These are phyloP conservation scores for Chrysomela aeneicollis DNA, from an alignment of 2,888 invertebrate genomes.

Conservation along the genomic window DNA sequence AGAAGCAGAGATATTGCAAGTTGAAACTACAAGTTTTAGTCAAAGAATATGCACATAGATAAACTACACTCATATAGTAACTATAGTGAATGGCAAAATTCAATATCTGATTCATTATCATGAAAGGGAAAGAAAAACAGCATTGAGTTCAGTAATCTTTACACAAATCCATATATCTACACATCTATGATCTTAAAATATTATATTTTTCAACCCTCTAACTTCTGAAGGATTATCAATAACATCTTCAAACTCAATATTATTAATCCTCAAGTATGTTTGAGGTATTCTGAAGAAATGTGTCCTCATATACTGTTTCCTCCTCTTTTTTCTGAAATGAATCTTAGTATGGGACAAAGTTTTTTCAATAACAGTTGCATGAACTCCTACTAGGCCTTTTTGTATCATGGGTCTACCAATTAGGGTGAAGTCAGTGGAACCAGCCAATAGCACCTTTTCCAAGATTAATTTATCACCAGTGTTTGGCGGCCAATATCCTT, in stretches of 20 bases:
- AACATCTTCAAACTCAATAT: conserved; percentile 67
- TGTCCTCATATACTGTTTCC: conserved; percentile 80
- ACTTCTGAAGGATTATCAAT: conserved; percentile 58
- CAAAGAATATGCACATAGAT: no score
- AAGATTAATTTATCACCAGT: conserved; percentile 80
- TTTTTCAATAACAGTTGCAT: conserved; percentile 86
- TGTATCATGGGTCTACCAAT: conserved; percentile 83
- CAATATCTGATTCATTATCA: no score
- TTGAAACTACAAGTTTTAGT: no score
- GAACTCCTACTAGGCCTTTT: conserved; percentile 74
- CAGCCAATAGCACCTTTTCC: conserved; percentile 85
- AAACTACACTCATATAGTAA: no score
- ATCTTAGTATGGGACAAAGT: conserved; percentile 82
- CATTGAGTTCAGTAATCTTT: neutral
- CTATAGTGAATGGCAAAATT: no score
- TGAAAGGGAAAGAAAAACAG: no score
- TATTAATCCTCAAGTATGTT: conserved; percentile 80
- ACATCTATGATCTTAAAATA: conserved; percentile 43
- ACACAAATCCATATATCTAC: neutral
- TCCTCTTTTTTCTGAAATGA: conserved; percentile 76
- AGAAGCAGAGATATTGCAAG: no score
- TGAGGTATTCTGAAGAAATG: conserved; percentile 75
- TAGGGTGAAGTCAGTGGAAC: conserved; percentile 80
- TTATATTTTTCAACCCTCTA: conserved; percentile 48
- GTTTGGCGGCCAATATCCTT: conserved; percentile 85